Evolutionary conservation across 2,113 vertebrate genomes (phyloP).

Genomic region (Erpornis zantholeuca): DNA sequence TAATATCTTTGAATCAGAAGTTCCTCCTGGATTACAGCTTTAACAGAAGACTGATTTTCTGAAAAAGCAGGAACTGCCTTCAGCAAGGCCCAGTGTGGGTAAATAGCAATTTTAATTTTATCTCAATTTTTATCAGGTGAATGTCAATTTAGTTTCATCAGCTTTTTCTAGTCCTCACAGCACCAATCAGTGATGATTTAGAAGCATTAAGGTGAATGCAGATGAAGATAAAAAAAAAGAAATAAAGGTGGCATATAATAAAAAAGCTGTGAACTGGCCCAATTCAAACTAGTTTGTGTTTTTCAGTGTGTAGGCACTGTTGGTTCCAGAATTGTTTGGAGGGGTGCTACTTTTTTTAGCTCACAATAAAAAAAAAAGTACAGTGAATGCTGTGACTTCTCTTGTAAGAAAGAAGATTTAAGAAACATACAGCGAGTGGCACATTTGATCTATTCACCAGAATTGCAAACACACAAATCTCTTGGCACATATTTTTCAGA

Average conservation of each 20-base stretch:
- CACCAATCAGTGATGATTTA: background rate
- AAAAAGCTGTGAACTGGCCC: background rate
- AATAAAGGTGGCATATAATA: background rate
- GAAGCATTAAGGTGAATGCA: background rate
- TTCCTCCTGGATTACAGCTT: background rate
- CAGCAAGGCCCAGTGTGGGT: background rate
- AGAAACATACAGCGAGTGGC: background rate
- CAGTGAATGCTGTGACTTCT: background rate
- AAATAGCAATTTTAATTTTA: background rate
- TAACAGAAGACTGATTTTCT: background rate
- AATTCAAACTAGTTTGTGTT: background rate
- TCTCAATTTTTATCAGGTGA: background rate
- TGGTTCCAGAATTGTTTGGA: background rate
- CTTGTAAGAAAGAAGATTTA: background rate
- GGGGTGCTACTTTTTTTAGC: background rate
- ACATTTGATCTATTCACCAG: conserved; percentile 15
- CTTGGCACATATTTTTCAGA: background rate
- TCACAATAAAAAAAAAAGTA: background rate
- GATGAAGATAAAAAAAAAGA: background rate
- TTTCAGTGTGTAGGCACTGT: background rate
- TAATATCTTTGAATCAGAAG: background rate
- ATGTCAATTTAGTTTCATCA: background rate
- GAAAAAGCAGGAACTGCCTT: background rate
- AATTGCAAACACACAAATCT: background rate
- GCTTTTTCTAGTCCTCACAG: background rate